Evolutionary conservation across 2,888 invertebrate species (phyloP).

Genomic region (Pyrgus malvae): DNA sequence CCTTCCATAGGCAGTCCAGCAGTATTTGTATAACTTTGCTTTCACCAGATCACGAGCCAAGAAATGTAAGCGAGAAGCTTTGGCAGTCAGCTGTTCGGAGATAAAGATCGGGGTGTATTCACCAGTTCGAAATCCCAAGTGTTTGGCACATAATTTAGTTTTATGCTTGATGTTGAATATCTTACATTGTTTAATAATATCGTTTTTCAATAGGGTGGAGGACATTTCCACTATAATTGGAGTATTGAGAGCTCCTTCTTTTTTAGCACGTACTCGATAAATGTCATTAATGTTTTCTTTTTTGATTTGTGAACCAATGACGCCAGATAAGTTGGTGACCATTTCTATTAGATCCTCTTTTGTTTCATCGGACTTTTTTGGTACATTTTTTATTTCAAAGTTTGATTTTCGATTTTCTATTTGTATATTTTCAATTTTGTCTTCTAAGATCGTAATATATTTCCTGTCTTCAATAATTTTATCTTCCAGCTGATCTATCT

Average conservation of each 20-base stretch:
- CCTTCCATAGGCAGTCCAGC: background rate
- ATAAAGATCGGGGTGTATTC: background rate
- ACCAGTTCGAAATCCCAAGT: background rate
- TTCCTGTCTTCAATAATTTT: background rate
- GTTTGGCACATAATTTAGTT: background rate
- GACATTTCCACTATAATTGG: background rate
- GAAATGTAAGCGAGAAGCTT: background rate
- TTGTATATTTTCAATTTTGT: background rate
- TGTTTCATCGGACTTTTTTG: background rate
- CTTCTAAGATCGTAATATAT: background rate
- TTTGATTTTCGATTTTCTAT: background rate
- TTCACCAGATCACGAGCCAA: background rate
- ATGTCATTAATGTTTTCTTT: background rate
- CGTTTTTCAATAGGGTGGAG: background rate
- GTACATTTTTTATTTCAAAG: background rate
- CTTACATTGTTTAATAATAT: background rate
- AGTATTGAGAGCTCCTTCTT: background rate
- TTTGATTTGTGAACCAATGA: background rate
- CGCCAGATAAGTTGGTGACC: background rate
- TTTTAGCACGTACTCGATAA: background rate
- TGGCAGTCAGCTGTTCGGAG: background rate
- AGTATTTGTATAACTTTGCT: background rate
- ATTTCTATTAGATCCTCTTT: background rate
- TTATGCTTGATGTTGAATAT: background rate
- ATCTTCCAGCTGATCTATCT: background rate